Evolutionary conservation across 2,113 vertebrate genomes (phyloP), one percentile per base, ranked within the genome.

Genomic region (Strigops habroptila): DNA sequence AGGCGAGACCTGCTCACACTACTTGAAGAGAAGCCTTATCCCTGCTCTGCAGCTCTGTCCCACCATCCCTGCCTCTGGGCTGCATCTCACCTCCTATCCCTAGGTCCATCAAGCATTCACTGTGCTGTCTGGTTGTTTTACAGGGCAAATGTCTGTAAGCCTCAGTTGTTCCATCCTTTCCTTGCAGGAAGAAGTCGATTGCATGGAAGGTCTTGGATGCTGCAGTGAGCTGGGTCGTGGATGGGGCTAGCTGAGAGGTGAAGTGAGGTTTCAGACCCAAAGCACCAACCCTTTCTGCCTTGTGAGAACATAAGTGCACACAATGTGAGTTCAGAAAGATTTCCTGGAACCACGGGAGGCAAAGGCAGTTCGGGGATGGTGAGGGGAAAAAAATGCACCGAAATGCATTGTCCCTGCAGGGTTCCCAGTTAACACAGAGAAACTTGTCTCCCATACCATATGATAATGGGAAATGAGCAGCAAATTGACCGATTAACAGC

Each of bases 221-320:
- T 43, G 69, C 31, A 19, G 37, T 0, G 0, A 17, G n/a, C 18
- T 39, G 41, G 59, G 64, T 37, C 1, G 1, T 14, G 37, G 48
- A 14, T 2, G 25, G n/a, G 35, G 16, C 18, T 16, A n/a, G 35
- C 1, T 10, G 8, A 1, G 10, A 48, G 41, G 62, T 21, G 2
- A 35, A 24, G 33, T 3, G 62, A 39, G 30, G 14, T 4, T 17
- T 33, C 83, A 17, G 55, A 17, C 53, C 5, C 18, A 46, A 0
- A 18, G 43, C 21, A 27, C 52, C 25, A 35, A 19, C 22, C 27
- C 9, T 51, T 18, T 24, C 31, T 13, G 13, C 8, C 37, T 41
- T 24, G 15, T 23, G 41, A 31, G 44, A 27, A 10, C 5, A 1
- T 7, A 17, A 77, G 8, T 1, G 0, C 18, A 18, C 0, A 2